Base-by-base conservation (phyloP, 2,888 invertebrate genomes). In the Magallana nippona region DNA sequence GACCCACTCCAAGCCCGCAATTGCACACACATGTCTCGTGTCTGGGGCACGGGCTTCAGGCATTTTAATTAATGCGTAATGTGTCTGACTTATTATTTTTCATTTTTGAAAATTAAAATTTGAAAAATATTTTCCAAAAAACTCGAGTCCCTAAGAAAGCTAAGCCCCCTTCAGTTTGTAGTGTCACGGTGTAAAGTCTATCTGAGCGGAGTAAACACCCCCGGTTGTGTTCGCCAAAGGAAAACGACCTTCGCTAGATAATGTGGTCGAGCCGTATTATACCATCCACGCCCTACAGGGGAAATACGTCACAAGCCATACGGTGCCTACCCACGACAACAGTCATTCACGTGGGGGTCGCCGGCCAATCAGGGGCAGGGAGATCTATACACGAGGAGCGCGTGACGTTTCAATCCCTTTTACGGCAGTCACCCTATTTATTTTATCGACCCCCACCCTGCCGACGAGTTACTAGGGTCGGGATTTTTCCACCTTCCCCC, bases 281-380 rank as follows among this genome's bases (percentile, higher is more conserved):
- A 82, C 63, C 63, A 79, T 84, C 86, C 88, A 88, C 88, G 87
- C 88, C 88, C 87, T 87, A 83, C 87, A 86, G 89, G 89, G 88
- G 87, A 85, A 86, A 85, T 87, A 89, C 89, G 90, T 90, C 89
- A 90, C 84, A 78, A 81, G 71, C 82, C 82, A 85, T 85, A 86
- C 88, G 86, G 89, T 89, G 85, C 87, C 89, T 89, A 90, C 91
- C 90, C 91, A 89, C 89, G 85, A 89, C 87, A 87, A 88, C 87
- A 87, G 87, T 83, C 84, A 87, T 90, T 87, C 91, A 91, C 91
- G 91, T 91, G 91, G 91, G 71, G 90, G 87, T 88, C 87, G 89
- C 87, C 89, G 88, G 87, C 89, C 91, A 90, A 91, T 90, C 89
- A 89, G 84, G 88, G 85, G 86, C 81, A 86, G 90, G 91, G 88